Percentiles rank a stretch among this genome's conserved stretches.
Conservation (phyloP, 2,797 vertebrate genomes). For the Arnoldichthys spilopterus region DNA sequence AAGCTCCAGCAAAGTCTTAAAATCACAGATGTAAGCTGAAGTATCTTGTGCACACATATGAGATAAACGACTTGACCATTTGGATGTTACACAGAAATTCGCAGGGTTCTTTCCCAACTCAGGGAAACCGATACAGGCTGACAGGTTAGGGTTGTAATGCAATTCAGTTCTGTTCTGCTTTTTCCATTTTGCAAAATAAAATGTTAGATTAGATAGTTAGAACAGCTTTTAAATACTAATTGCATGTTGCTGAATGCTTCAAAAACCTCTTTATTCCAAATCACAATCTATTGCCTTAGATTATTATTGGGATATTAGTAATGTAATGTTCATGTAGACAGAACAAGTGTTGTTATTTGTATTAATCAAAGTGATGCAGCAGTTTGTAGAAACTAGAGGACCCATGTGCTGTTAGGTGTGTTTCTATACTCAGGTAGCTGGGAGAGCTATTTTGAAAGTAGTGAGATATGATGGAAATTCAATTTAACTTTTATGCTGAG, state of each 20-base stretch:
- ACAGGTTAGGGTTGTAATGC: no score
- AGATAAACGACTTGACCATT: no score
- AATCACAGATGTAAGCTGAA: no score
- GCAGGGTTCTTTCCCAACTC: no score
- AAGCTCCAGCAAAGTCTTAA: no score
- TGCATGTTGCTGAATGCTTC: neutral
- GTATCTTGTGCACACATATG: no score
- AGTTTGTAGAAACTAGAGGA: neutral
- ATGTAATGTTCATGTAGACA: neutral
- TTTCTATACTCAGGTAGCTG: conserved; percentile 1
- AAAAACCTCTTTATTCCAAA: neutral
- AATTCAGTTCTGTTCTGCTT: no score
- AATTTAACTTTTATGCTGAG: conserved; percentile 56
- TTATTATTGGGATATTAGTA: neutral
- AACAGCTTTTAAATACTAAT: neutral
- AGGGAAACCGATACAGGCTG: no score
- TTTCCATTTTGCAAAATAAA: no score
- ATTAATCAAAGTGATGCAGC: neutral
- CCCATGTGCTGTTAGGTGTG: neutral
- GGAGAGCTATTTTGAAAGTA: conserved; percentile 36
- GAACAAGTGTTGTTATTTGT: neutral
- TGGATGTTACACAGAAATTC: no score
- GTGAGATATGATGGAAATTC: conserved; percentile 51
- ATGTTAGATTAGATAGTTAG: no score
- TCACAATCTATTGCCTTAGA: neutral